phyloP scores from a whole-genome alignment of 23 tunicate genomes.

The Phallusia fumigata region DNA sequence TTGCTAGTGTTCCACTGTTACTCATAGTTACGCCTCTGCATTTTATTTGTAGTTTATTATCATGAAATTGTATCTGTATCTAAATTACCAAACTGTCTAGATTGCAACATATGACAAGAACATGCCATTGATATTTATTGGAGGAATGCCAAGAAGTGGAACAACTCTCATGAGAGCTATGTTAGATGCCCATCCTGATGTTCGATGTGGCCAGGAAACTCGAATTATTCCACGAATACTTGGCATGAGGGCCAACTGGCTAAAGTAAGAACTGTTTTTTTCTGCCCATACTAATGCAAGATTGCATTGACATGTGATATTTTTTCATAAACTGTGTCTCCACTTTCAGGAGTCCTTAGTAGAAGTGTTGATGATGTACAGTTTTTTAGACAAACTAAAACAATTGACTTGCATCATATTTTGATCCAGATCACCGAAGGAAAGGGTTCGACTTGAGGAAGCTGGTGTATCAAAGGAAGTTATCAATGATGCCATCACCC shows the following conservation, averaged over 20 bases:
- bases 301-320: background rate
- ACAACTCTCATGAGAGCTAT: constrained; percentile 92
- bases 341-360: no score
- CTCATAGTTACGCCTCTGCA: no score
- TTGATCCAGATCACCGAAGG: constrained; percentile 63
- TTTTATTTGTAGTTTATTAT: no score
- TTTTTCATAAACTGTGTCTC: no score
- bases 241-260: constrained; percentile 85
- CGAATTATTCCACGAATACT: constrained; percentile 86
- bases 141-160: constrained; percentile 98
- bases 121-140: constrained; percentile 82
- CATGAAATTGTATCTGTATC: background rate
- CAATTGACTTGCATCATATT: no score
- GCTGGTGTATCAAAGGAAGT: constrained; percentile 76
- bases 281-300: no score
- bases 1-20: no score
- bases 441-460: constrained; percentile 68
- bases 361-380: no score
- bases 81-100: background rate
- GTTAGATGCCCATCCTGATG: constrained; percentile 95
- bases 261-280: constrained; percentile 41
- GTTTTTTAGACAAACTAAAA: no score
- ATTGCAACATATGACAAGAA: constrained; percentile 32
- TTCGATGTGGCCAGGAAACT: constrained; percentile 97
- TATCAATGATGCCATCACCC: constrained; percentile 59